Conservation (phyloP, 2,888 invertebrate genomes). For the Yponomeuta malinellus region DNA sequence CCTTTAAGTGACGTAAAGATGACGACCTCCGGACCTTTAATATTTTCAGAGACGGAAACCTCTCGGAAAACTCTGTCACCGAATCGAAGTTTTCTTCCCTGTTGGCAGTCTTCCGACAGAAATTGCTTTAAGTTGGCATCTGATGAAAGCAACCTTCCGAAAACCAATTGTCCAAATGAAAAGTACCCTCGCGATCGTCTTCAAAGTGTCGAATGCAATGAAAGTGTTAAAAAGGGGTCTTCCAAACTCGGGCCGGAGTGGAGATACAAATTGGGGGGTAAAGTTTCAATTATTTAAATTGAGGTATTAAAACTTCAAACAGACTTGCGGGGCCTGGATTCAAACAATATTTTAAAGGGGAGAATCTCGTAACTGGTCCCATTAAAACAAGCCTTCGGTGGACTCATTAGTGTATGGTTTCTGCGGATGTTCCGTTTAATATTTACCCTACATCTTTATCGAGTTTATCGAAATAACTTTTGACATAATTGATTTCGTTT, state of each 20-base stretch:
- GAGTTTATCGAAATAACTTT: not conserved
- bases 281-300: constrained; percentile 22
- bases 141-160: not conserved
- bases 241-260: not conserved
- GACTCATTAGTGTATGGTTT: too few species aligned
- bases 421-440: too few species aligned
- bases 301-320: constrained; percentile 20
- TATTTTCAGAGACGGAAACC: too few species aligned
- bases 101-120: too few species aligned
- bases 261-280: constrained; percentile 16
- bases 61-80: too few species aligned
- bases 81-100: too few species aligned
- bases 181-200: not conserved
- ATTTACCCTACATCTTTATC: not conserved
- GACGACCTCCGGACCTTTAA: too few species aligned
- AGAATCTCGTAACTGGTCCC: not conserved
- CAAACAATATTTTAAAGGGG: not conserved
- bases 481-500: too few species aligned
- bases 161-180: not conserved
- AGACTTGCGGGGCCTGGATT: not conserved
- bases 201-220: not conserved
- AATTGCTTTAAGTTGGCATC: too few species aligned
- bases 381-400: not conserved
- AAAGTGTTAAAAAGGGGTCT: not conserved
- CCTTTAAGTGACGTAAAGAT: too few species aligned